phyloP scores from a whole-genome alignment of 2,113 vertebrate species.

The Oreochromis niloticus region DNA sequence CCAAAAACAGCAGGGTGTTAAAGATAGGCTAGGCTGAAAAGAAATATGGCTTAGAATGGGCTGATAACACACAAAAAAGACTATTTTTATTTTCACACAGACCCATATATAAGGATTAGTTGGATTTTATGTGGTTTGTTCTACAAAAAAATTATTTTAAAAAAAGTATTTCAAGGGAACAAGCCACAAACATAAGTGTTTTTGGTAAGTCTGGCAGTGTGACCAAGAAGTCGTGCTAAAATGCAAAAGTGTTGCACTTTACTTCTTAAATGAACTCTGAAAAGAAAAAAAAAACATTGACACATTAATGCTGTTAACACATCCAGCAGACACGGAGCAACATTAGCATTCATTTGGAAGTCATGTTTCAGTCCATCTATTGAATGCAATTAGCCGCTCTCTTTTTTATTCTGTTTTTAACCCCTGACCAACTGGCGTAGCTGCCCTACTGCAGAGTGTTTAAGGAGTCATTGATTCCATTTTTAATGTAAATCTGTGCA shows the following conservation, averaged over 20 bases:
- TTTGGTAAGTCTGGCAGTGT: background rate
- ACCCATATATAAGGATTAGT: background rate
- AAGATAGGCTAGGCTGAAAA: slow-evolving; percentile 41
- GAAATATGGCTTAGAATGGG: background rate
- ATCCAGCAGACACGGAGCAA: background rate
- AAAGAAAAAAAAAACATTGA: background rate
- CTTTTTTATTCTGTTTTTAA: background rate
- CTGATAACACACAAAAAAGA: background rate
- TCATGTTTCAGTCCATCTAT: background rate
- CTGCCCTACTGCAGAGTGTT: background rate
- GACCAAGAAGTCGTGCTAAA: background rate
- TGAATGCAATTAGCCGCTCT: background rate
- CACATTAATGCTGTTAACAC: background rate
- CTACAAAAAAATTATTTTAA: accelerated
- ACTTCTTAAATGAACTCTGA: background rate
- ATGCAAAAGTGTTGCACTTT: background rate
- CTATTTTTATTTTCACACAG: background rate
- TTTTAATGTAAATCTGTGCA: background rate
- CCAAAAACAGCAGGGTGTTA: slow-evolving; percentile 30
- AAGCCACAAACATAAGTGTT: background rate
- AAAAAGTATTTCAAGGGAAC: background rate
- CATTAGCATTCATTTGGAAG: background rate
- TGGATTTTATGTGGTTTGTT: background rate
- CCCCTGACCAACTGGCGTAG: background rate
- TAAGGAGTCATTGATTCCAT: background rate